phyloP scores from a whole-genome alignment of 2,113 vertebrate genomes.

The Setophaga coronata region DNA sequence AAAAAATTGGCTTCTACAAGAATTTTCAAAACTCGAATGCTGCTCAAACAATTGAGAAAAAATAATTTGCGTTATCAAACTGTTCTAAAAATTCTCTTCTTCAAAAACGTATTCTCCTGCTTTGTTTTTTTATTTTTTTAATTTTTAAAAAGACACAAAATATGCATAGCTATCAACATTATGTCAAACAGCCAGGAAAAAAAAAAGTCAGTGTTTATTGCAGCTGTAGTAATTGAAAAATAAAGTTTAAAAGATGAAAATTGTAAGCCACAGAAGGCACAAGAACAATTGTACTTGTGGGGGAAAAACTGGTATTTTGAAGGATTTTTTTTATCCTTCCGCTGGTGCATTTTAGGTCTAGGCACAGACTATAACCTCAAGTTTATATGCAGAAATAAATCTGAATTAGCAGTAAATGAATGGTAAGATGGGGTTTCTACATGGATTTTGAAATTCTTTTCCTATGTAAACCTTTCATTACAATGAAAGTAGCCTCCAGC shows the following conservation, averaged over 20 bases:
- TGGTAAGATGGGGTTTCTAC: constrained; percentile 57
- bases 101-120: constrained; percentile 83
- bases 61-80: constrained; percentile 87
- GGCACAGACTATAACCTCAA: constrained; percentile 84
- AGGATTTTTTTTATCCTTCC: constrained; percentile 79
- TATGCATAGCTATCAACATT: constrained; percentile 86
- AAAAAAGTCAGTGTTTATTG: constrained; percentile 79
- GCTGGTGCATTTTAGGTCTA: constrained; percentile 89
- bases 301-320: constrained; percentile 80
- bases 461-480: constrained; percentile 62
- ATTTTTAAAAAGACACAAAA: constrained; percentile 85
- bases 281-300: constrained; percentile 82
- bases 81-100: constrained; percentile 86
- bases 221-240: constrained; percentile 79
- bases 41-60: constrained; percentile 82
- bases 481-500: constrained; percentile 60
- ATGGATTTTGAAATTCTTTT: constrained; percentile 54
- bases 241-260: constrained; percentile 80
- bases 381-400: constrained; percentile 81
- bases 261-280: constrained; percentile 85
- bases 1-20: constrained; percentile 88
- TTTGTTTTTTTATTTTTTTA: constrained; percentile 71
- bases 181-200: constrained; percentile 77
- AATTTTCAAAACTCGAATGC: constrained; percentile 84
- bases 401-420: constrained; percentile 68